Evolutionary conservation across 2,888 invertebrate species (phyloP).

Genomic region (Arenicola marina): DNA sequence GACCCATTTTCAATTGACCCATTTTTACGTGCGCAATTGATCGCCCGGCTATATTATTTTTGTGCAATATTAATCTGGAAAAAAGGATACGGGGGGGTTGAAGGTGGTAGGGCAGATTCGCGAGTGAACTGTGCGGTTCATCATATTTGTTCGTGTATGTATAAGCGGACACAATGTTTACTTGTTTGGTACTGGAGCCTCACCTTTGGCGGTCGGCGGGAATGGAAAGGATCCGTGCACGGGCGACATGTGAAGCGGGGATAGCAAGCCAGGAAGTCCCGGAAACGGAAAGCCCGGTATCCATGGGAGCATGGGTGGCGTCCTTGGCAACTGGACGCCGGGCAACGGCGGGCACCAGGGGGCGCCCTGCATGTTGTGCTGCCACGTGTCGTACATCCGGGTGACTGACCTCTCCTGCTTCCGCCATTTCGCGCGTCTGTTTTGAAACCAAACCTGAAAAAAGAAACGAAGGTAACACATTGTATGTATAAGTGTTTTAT

Average conservation of each 20-base stretch:
- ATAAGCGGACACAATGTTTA: no score
- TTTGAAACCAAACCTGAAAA: constrained; percentile 31
- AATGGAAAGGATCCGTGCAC: neutral
- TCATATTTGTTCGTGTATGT: no score
- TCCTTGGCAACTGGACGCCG: constrained; percentile 7
- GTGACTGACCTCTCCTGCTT: constrained; percentile 31
- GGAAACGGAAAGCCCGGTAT: constrained; percentile 9
- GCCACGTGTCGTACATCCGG: constrained; percentile 28
- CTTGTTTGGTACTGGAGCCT: no score
- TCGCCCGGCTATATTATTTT: no score
- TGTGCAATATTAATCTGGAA: no score
- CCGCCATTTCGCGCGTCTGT: constrained; percentile 29
- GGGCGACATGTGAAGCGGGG: neutral
- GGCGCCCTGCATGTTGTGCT: constrained; percentile 13
- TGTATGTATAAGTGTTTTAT: neutral
- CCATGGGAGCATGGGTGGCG: constrained; percentile 18
- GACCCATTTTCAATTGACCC: no score
- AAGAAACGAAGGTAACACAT: neutral
- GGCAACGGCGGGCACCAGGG: constrained; percentile 1
- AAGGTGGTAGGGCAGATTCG: no score
- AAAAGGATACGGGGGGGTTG: no score
- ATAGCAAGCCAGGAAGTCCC: neutral
- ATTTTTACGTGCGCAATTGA: no score
- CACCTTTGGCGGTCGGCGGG: no score
- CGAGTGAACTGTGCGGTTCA: no score